phyloP scores from a whole-genome alignment of 2,888 invertebrate genomes.

The Caenorhabditis japonica region DNA sequence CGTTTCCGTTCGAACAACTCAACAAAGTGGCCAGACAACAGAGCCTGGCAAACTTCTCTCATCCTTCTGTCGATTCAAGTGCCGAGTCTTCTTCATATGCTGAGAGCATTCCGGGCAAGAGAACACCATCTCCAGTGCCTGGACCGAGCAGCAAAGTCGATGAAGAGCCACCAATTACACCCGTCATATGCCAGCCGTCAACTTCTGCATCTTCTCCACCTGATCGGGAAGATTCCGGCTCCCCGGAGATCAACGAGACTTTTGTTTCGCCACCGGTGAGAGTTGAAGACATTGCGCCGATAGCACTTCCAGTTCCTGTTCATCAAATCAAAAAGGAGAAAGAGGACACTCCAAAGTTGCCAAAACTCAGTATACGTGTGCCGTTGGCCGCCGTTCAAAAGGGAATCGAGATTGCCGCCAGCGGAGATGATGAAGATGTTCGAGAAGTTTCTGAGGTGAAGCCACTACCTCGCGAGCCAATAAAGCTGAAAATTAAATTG shows the following conservation, averaged over 20 bases:
- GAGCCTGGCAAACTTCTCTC: background rate
- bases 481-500: slow-evolving; percentile 41
- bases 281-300: background rate
- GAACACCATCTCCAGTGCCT: background rate
- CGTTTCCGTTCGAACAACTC: slow-evolving; percentile 19
- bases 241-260: slow-evolving; percentile 24
- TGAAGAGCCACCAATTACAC: background rate
- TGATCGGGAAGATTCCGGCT: background rate
- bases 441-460: background rate
- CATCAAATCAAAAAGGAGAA: slow-evolving; percentile 24
- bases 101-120: background rate
- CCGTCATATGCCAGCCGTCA: background rate
- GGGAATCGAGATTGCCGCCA: slow-evolving; percentile 5
- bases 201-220: background rate
- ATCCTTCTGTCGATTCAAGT: background rate
- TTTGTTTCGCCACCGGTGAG: background rate
- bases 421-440: slow-evolving; percentile 10
- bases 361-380: slow-evolving; percentile 3
- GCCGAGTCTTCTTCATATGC: slow-evolving; percentile 1
- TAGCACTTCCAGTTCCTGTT: slow-evolving; percentile 18
- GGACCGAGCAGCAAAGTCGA: background rate
- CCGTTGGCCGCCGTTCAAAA: slow-evolving; percentile 6
- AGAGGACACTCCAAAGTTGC: slow-evolving; percentile 19
- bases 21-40: slow-evolving; percentile 1
- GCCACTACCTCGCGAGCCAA: slow-evolving; percentile 9